These are phyloP conservation scores for Synanthedon myopaeformis DNA, from an alignment of 2,888 invertebrate genomes.

Conservation along the genomic window DNA sequence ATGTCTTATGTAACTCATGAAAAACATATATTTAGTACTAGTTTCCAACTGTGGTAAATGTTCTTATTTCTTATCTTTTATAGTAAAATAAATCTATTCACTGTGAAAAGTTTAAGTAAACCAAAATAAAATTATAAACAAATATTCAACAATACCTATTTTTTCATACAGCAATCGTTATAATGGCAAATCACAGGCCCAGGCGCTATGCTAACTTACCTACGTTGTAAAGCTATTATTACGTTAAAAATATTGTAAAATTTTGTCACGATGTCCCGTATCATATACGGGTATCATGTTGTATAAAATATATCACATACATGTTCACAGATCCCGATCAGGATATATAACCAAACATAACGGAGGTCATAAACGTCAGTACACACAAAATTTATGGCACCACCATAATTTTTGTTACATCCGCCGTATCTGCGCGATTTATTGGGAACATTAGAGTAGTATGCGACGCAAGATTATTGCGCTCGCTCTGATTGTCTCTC, in stretches of 20 bases:
- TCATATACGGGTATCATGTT: too few species aligned
- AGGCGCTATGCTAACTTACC: too few species aligned
- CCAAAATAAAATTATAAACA: too few species aligned
- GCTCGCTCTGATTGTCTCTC: not conserved
- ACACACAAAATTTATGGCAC: slow-evolving; percentile 40
- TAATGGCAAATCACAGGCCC: too few species aligned
- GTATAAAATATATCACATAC: not conserved
- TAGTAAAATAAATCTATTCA: slow-evolving; percentile 17
- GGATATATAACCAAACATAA: slow-evolving; percentile 3
- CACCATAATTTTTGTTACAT: slow-evolving; percentile 23
- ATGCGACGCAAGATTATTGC: slow-evolving; percentile 25
- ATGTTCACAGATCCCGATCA: not conserved
- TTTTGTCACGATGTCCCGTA: too few species aligned
- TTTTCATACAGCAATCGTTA: too few species aligned
- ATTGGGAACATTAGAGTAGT: slow-evolving; percentile 30
- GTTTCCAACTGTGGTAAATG: too few species aligned
- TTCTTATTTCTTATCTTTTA: not conserved
- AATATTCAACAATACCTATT: too few species aligned
- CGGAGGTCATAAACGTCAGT: slow-evolving; percentile 29
- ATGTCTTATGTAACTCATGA: too few species aligned
- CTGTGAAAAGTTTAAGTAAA: slow-evolving; percentile 13
- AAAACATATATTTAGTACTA: too few species aligned
- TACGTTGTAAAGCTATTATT: too few species aligned
- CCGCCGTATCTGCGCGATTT: slow-evolving; percentile 22
- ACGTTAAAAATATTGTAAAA: too few species aligned